Percentiles rank a stretch among this genome's conserved stretches.
These are phyloP conservation scores for Suricata suricatta DNA, from an alignment of 2,113 vertebrate species.

Conservation along the genomic window DNA sequence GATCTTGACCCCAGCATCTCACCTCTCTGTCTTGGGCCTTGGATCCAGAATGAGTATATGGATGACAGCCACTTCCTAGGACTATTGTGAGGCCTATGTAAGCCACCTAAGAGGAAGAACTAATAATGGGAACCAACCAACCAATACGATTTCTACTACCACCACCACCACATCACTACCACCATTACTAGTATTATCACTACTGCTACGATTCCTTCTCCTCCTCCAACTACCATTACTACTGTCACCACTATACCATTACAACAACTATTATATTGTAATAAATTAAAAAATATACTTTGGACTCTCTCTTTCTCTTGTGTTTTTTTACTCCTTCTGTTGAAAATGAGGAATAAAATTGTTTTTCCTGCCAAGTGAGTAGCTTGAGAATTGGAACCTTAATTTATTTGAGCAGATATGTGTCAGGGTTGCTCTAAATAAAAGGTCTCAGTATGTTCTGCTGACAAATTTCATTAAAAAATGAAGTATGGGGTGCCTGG, in stretches of 20 bases:
- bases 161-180: not conserved
- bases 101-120: not conserved
- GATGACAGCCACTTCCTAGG: not conserved
- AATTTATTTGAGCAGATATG: slow-evolving; percentile 59
- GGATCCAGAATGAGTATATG: not conserved
- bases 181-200: not conserved
- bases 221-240: not conserved
- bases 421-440: not conserved
- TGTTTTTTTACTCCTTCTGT: slow-evolving; percentile 37
- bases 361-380: slow-evolving; percentile 44
- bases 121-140: not conserved
- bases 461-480: slow-evolving; percentile 17
- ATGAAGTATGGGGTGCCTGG: not conserved
- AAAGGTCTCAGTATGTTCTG: not conserved
- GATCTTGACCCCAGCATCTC: not conserved
- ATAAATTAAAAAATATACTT: not conserved
- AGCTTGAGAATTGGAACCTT: not conserved
- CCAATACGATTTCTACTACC: not conserved
- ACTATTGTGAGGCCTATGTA: not conserved
- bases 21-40: not conserved
- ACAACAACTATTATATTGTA: not conserved
- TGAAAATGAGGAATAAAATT: slow-evolving; percentile 23
- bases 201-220: not conserved
- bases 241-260: too few relatives aligned
- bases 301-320: not conserved